A percentile compares a stretch with the other conserved stretches of the same genome.
These are phyloP conservation scores for Solenopsis invicta DNA, from an alignment of 1,140 invertebrate species.

Conservation along the genomic window DNA sequence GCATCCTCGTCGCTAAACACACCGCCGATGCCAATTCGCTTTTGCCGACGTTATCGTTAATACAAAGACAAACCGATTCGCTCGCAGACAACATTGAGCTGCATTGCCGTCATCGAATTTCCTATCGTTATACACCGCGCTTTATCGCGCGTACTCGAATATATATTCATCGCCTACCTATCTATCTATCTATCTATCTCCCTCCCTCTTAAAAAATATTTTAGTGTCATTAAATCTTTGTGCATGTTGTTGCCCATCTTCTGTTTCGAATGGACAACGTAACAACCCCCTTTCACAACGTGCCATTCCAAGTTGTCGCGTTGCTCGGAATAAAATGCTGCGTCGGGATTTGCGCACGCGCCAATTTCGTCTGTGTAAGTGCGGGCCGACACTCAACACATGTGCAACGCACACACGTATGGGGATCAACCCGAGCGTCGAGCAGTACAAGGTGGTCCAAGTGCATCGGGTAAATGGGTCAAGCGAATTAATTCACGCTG, in stretches of 20 bases:
- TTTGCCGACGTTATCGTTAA: slow-evolving; percentile 38
- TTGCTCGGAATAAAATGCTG: slow-evolving; percentile 54
- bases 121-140: not conserved
- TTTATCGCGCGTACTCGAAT: not conserved
- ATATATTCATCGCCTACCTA: not conserved
- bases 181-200: no score
- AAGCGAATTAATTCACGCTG: slow-evolving; percentile 77
- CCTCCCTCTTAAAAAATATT: slow-evolving; percentile 8
- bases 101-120: slow-evolving; percentile 5
- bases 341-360: slow-evolving; percentile 65
- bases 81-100: not conserved
- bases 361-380: not conserved
- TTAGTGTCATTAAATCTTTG: not conserved
- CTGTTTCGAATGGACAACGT: not conserved
- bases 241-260: not conserved
- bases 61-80: not conserved
- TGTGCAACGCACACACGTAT: not conserved
- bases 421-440: slow-evolving; percentile 50
- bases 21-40: not conserved
- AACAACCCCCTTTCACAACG: slow-evolving; percentile 26
- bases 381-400: not conserved
- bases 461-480: slow-evolving; percentile 84
- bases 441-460: slow-evolving; percentile 76
- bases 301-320: slow-evolving; percentile 23
- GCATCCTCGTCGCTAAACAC: slow-evolving; percentile 2